These are phyloP conservation scores for Herpetotheres cachinnans DNA, from an alignment of 2,113 vertebrate species.

Conservation along the genomic window DNA sequence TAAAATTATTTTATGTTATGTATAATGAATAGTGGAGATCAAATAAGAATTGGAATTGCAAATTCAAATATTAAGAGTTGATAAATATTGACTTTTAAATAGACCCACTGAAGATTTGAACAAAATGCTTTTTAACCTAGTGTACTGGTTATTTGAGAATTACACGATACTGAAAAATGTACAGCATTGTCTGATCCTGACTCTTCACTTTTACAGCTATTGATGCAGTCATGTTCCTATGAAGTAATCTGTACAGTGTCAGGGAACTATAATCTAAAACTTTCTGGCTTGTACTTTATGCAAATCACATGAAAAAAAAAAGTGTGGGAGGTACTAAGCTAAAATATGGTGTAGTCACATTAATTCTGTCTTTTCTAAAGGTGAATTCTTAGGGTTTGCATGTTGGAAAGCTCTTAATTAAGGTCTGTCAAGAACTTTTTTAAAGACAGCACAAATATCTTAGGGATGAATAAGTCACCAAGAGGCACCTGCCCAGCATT, in stretches of 20 bases:
- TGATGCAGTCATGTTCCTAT: not conserved
- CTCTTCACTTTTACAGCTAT: not conserved
- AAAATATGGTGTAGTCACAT: not conserved
- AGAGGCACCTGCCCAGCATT: not conserved
- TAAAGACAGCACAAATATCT: not conserved
- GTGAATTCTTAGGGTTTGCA: not conserved
- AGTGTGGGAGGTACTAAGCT: not conserved
- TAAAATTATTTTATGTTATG: not conserved
- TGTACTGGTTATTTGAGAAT: not conserved
- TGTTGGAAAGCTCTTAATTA: not conserved
- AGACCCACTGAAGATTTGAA: not conserved
- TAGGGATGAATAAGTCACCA: not conserved
- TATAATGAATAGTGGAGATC: slow-evolving; percentile 26
- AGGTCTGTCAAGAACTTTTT: not conserved
- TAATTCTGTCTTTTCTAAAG: slow-evolving; percentile 11
- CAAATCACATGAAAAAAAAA: not conserved
- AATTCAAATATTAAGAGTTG: slow-evolving; percentile 27
- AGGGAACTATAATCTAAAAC: not conserved
- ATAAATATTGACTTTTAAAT: slow-evolving; percentile 48
- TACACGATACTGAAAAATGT: not conserved
- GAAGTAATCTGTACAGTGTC: not conserved
- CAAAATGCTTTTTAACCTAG: not conserved
- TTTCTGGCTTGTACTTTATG: not conserved
- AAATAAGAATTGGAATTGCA: slow-evolving; percentile 39
- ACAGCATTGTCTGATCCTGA: not conserved